A percentile compares a stretch with the other conserved stretches of the same genome.
phyloP scores from a whole-genome alignment of 1,140 invertebrate species.

The Popillia japonica region DNA sequence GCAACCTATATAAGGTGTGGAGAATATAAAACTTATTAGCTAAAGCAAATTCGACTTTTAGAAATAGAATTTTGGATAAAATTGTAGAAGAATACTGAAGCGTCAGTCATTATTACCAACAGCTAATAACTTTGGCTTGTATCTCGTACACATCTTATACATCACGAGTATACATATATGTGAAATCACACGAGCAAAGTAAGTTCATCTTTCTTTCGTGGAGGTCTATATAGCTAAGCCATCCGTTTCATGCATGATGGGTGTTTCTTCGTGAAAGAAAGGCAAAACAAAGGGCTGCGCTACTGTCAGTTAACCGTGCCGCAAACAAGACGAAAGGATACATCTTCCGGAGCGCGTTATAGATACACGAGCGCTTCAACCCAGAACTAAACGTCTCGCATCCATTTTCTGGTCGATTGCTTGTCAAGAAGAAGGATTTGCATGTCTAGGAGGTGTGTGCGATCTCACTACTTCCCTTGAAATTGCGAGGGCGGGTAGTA shows the following conservation, averaged over 20 bases:
- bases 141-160: too few species aligned
- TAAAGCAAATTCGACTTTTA: too few species aligned
- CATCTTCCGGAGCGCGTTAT: background rate
- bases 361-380: background rate
- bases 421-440: slow-evolving; percentile 18
- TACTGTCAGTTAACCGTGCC: background rate
- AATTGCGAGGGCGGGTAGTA: background rate
- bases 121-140: too few species aligned
- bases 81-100: too few species aligned
- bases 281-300: background rate
- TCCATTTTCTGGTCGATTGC: slow-evolving; percentile 14
- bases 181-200: too few species aligned
- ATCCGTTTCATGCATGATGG: background rate
- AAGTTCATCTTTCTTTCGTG: background rate
- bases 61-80: too few species aligned
- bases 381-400: slow-evolving; percentile 13
- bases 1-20: too few species aligned
- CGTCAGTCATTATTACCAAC: too few species aligned
- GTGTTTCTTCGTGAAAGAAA: background rate
- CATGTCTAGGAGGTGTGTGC: background rate
- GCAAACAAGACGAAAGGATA: slow-evolving; percentile 16
- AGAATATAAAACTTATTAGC: too few species aligned
- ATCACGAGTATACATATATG: too few species aligned
- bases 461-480: background rate
- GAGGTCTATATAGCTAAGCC: background rate